A percentile compares a stretch with the other conserved stretches of the same genome.
Evolutionary conservation across 2,113 vertebrate genomes (phyloP).

Genomic region (Sinocyclocheilus rhinocerous): DNA sequence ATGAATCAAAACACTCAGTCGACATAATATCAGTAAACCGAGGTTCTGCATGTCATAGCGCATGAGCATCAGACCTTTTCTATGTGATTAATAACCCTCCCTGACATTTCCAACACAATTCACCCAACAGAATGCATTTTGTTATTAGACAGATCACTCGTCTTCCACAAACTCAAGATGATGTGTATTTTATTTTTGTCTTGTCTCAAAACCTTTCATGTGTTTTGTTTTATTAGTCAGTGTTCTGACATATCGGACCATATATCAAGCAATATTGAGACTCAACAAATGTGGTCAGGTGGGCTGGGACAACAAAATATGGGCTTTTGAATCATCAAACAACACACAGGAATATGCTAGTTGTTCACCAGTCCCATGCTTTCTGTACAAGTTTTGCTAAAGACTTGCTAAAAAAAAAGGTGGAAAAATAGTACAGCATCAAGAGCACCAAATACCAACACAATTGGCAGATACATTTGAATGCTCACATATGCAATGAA

Average conservation of each 20-base stretch:
- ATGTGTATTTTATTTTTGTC: conserved; percentile 9
- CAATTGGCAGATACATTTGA: background rate
- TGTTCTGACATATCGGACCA: background rate
- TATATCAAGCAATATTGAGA: background rate
- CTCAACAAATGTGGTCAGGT: background rate
- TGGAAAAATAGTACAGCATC: background rate
- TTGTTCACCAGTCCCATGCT: background rate
- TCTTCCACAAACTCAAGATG: conserved; percentile 42
- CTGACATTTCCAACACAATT: conserved; percentile 50
- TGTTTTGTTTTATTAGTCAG: conserved; percentile 1
- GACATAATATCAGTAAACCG: conserved; percentile 28
- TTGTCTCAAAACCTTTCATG: background rate
- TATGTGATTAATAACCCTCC: conserved; percentile 47
- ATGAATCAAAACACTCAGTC: background rate
- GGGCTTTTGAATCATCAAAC: background rate
- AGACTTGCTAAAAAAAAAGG: background rate
- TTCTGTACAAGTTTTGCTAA: background rate
- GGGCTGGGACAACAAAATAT: background rate
- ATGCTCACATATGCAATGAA: background rate
- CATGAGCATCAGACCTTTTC: conserved; percentile 24
- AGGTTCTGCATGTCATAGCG: conserved; percentile 21
- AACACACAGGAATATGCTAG: background rate
- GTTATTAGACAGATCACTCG: conserved; percentile 51
- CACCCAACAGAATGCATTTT: conserved; percentile 29
- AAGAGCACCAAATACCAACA: background rate